phyloP scores from a whole-genome alignment of 2,888 invertebrate genomes.

The Apodemia mormo region DNA sequence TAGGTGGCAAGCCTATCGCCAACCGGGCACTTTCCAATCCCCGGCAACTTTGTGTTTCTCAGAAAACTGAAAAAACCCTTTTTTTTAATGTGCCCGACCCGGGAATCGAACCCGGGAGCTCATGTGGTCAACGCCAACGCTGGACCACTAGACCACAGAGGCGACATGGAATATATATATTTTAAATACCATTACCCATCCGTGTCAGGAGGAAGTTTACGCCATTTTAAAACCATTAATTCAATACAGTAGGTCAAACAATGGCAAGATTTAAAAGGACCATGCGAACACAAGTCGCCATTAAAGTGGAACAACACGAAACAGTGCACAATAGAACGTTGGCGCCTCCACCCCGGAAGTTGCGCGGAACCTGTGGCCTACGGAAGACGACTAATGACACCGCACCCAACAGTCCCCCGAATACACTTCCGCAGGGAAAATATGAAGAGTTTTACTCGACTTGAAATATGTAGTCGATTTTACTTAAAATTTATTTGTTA shows the following conservation, averaged over 20 bases:
- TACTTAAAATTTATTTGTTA: too few relatives aligned
- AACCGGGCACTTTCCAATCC: too few relatives aligned
- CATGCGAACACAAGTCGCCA: not conserved
- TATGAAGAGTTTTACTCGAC: not conserved
- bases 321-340: slow-evolving; percentile 29
- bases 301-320: slow-evolving; percentile 10
- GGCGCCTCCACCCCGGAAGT: slow-evolving; percentile 33
- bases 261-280: not conserved
- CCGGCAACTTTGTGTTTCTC: too few relatives aligned
- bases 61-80: too few relatives aligned
- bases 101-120: too few relatives aligned
- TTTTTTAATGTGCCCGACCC: too few relatives aligned
- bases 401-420: not conserved
- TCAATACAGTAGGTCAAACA: slow-evolving; percentile 7
- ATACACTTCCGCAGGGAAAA: not conserved
- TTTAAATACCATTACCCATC: too few relatives aligned
- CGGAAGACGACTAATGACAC: slow-evolving; percentile 21
- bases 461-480: not conserved
- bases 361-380: slow-evolving; percentile 22
- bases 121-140: too few relatives aligned
- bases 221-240: slow-evolving; percentile 1
- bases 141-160: too few relatives aligned
- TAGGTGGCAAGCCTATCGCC: too few relatives aligned
- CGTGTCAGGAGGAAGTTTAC: not conserved
- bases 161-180: too few relatives aligned